Evolutionary conservation across 2,113 vertebrate species (phyloP).

Genomic region (Pteropus alecto): DNA sequence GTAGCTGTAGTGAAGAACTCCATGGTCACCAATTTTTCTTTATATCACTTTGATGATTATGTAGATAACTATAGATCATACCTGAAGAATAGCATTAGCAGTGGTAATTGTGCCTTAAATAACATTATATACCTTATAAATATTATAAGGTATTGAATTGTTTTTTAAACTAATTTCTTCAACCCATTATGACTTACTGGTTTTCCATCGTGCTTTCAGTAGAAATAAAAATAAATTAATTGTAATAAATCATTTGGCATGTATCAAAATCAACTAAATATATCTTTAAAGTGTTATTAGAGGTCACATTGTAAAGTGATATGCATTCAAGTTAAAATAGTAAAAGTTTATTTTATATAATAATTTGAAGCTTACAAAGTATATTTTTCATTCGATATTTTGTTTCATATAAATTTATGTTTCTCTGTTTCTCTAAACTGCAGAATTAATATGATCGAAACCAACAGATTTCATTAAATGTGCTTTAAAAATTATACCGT

Average conservation of each 20-base stretch:
- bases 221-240: background rate
- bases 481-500: background rate
- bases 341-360: background rate
- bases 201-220: background rate
- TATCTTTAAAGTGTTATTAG: background rate
- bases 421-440: background rate
- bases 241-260: background rate
- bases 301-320: background rate
- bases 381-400: background rate
- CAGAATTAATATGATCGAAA: background rate
- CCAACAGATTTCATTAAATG: background rate
- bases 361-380: background rate
- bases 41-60: background rate
- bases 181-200: background rate
- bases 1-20: background rate
- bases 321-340: background rate
- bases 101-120: background rate
- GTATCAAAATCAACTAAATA: background rate
- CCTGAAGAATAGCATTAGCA: background rate
- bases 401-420: background rate
- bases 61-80: background rate
- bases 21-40: background rate
- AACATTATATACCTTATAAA: background rate
- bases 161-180: background rate
- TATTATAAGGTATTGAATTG: background rate